Conservation (phyloP, 2,797 vertebrate genomes). For the Leptodactylus fallax region DNA sequence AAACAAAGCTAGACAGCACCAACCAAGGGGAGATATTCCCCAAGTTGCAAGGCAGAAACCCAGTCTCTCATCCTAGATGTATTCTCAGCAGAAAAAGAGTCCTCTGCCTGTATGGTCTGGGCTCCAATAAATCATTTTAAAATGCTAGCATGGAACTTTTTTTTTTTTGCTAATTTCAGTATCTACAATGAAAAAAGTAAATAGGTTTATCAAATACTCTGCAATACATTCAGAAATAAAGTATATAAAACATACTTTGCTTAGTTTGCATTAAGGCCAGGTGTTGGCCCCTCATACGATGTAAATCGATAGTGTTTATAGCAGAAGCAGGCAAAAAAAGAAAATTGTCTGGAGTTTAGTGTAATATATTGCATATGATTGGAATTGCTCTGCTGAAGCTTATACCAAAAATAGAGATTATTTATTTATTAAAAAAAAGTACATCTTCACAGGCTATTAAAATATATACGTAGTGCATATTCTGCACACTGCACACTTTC, state of each 20-base stretch:
- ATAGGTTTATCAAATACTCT: not conserved
- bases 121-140: no score
- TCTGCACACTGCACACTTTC: not conserved
- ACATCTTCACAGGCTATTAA: not conserved
- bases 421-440: not conserved
- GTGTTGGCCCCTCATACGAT: not conserved
- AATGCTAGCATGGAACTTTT: no score
- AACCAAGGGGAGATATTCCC: no score
- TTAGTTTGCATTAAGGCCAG: slow-evolving; percentile 19
- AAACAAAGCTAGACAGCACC: no score
- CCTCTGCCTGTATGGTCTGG: no score
- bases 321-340: slow-evolving; percentile 6
- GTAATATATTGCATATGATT: not conserved
- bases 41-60: no score
- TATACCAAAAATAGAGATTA: not conserved
- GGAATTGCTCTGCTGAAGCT: not conserved
- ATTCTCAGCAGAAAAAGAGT: no score
- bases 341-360: not conserved
- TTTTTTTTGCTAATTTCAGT: not conserved
- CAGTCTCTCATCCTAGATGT: no score
- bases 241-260: not conserved
- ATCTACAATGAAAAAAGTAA: not conserved
- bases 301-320: not conserved
- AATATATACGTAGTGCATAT: not conserved
- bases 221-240: not conserved